Evolutionary conservation across 1,140 invertebrate genomes (phyloP), one percentile per base, ranked within the genome.

Genomic region (Ips typographus): DNA sequence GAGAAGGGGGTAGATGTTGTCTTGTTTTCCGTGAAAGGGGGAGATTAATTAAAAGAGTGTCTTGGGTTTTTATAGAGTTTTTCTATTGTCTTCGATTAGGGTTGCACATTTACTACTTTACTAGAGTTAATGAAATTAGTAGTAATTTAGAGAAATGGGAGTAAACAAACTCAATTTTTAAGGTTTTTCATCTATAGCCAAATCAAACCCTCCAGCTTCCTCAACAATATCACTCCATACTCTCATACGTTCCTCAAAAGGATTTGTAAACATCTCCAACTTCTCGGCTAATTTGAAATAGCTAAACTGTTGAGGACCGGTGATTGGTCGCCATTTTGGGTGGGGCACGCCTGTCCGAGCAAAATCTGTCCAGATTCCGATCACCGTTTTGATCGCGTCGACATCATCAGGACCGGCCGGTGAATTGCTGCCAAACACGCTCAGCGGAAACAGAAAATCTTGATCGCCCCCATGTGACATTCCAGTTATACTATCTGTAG

Each of bases 361-460:
- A 76, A 84, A 84, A 75, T 83, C 83, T 2, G 80, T 71, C 83
- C 83, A 84, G 68, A 83, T 67, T 66, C 74, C 72, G 2, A 78
- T 71, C 37, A 84, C 75, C 68, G 77, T 68, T 63, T 74, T 78
- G 22, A 83, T 79, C 8, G 60, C 55, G n/a, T 47, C 4, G 69
- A 76, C 74, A 4, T 65, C 40, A 40, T 63, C 55, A 44, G 56
- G 22, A 22, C 22, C 22, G 22, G 22, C 22, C 22, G 22, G 22
- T 22, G 22, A 22, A 22, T 22, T 22, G 22, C 22, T 22, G 22
- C 22, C 22, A 22, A 22, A 22, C 22, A 22, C 22, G 22, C 22
- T 22, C 22, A 22, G 0, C 22, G 22, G 22, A 22, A 22, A 22
- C 22, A 22, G 22, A 22, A 22, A 22, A 63, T 47, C 8, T 3